Conservation (phyloP, 2,888 invertebrate genomes). For the Microdon myrmicae region DNA sequence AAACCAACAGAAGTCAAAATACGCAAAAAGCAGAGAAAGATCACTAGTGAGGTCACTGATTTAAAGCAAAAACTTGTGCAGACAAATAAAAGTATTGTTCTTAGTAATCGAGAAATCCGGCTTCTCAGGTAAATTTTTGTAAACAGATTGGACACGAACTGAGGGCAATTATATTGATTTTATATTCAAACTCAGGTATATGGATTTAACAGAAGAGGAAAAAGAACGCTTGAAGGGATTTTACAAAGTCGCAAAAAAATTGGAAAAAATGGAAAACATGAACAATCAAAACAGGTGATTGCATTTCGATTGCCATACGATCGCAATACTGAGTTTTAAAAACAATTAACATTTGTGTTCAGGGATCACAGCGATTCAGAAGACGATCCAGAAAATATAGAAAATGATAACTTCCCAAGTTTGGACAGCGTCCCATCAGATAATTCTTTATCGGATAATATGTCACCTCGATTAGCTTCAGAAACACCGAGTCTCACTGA, state of each 20-base stretch:
- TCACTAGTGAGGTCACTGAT: constrained; percentile 90
- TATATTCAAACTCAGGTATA: constrained; percentile 78
- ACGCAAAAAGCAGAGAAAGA: constrained; percentile 88
- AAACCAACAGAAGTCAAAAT: constrained; percentile 86
- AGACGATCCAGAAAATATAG: constrained; percentile 76
- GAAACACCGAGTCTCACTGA: constrained; percentile 86
- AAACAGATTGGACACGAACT: not conserved
- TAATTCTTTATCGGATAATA: constrained; percentile 72
- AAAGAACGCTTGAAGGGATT: constrained; percentile 91
- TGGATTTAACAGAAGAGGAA: constrained; percentile 91
- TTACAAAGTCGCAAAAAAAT: constrained; percentile 90
- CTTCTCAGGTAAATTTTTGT: constrained; percentile 72
- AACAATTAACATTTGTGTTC: constrained; percentile 5
- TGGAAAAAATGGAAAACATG: constrained; percentile 87
- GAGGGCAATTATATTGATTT: not conserved
- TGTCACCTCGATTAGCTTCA: constrained; percentile 78
- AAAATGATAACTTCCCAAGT: constrained; percentile 78
- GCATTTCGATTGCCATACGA: not conserved
- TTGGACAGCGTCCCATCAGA: constrained; percentile 84
- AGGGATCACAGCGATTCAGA: constrained; percentile 81
- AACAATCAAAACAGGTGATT: constrained; percentile 73
- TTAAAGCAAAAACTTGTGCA: constrained; percentile 83
- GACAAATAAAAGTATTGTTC: constrained; percentile 85
- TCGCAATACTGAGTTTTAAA: constrained; percentile 1
- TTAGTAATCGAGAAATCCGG: constrained; percentile 91